Conservation (phyloP, 2,888 invertebrate species). For the Lottia gigantea region DNA sequence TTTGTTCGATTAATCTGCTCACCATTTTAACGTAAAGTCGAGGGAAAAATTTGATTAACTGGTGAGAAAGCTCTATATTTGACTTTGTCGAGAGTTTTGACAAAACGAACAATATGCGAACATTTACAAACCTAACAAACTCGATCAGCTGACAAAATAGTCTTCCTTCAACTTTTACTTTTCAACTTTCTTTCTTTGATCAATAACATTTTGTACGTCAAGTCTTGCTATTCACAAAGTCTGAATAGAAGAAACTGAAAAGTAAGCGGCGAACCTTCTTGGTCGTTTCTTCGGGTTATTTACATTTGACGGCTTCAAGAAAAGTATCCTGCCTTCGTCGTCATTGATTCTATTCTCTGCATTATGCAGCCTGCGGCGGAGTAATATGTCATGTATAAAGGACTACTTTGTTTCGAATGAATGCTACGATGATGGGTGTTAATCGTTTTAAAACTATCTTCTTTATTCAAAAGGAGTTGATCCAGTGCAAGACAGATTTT, state of each 20-base stretch:
- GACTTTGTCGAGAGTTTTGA: neutral
- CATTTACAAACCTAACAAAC: conserved; percentile 8
- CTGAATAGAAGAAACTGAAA: neutral
- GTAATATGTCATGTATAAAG: neutral
- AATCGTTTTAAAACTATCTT: conserved; percentile 3
- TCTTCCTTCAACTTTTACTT: neutral
- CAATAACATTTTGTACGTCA: conserved; percentile 9
- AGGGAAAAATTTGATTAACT: neutral
- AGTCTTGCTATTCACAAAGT: neutral
- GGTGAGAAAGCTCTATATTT: conserved; percentile 4
- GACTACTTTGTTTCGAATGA: neutral
- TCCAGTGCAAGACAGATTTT: neutral
- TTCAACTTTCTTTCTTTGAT: neutral
- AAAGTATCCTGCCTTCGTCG: neutral
- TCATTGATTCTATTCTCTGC: neutral
- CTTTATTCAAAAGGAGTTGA: neutral
- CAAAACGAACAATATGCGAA: neutral
- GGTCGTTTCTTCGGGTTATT: neutral
- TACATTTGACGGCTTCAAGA: neutral
- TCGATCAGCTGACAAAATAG: conserved; percentile 5
- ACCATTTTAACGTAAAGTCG: too few species aligned
- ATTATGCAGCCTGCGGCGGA: neutral
- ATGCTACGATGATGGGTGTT: neutral
- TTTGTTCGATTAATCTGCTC: neutral
- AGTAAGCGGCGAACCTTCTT: neutral